A percentile compares a stretch with the other conserved stretches of the same genome.
These are phyloP conservation scores for Lasioglossum zephyrum DNA, from an alignment of 2,888 invertebrate species.

Conservation along the genomic window DNA sequence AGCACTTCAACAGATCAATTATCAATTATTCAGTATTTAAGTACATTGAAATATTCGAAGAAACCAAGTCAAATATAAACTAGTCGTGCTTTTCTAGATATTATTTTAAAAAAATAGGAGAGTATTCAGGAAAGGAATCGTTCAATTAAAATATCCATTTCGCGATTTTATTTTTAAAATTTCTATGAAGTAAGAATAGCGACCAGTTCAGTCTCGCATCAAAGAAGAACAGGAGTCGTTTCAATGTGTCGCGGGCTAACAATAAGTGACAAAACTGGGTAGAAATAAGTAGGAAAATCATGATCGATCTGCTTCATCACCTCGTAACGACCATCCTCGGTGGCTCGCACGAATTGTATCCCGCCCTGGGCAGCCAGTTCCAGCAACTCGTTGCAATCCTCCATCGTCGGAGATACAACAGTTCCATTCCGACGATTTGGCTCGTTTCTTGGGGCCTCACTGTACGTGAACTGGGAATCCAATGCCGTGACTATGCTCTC, in stretches of 20 bases:
- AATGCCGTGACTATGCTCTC: constrained; percentile 73
- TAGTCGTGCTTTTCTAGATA: background rate
- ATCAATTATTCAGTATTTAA: background rate
- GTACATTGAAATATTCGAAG: too few relatives aligned
- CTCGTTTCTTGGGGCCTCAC: constrained; percentile 55
- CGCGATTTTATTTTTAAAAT: background rate
- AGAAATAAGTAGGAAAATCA: background rate
- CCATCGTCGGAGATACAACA: constrained; percentile 65
- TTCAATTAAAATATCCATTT: background rate
- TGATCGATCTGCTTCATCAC: constrained; percentile 71
- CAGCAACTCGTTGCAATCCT: constrained; percentile 81
- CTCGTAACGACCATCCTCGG: constrained; percentile 84
- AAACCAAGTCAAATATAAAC: background rate
- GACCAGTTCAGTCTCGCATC: background rate
- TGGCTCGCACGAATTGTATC: constrained; percentile 83
- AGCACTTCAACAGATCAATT: constrained; percentile 5
- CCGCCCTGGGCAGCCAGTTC: constrained; percentile 83
- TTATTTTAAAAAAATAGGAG: background rate
- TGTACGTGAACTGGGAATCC: constrained; percentile 72
- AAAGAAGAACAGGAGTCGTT: background rate
- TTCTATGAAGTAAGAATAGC: background rate
- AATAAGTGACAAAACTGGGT: background rate
- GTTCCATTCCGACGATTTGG: constrained; percentile 53
- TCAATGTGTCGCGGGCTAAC: background rate
- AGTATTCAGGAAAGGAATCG: background rate